A percentile compares a stretch with the other conserved stretches of the same genome.
Conservation (phyloP, 2,797 vertebrate genomes). For the Acrossocheilus wenchowensis region DNA sequence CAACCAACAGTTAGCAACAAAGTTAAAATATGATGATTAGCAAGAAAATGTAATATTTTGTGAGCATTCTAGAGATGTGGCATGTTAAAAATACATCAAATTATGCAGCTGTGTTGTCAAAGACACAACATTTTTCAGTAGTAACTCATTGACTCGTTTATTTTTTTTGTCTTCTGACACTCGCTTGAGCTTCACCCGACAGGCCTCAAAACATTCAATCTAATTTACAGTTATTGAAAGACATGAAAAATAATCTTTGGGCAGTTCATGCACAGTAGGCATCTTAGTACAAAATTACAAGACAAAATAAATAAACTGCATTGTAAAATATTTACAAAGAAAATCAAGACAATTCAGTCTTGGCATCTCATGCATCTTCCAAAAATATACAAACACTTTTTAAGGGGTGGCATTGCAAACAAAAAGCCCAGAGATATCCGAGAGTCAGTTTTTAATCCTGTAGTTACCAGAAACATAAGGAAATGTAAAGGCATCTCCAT, state of each 20-base stretch:
- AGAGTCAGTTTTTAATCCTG: slow-evolving; percentile 1
- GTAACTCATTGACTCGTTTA: not conserved
- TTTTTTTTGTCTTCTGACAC: not conserved
- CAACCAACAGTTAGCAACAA: not conserved
- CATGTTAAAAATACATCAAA: not conserved
- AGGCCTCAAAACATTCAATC: slow-evolving; percentile 1
- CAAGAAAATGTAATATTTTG: not conserved
- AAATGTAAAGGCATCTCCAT: slow-evolving; percentile 6
- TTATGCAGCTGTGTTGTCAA: not conserved
- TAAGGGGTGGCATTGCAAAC: slow-evolving; percentile 30
- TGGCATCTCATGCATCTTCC: slow-evolving; percentile 64
- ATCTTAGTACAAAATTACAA: slow-evolving; percentile 58
- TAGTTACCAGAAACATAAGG: not conserved
- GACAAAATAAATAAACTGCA: slow-evolving; percentile 78
- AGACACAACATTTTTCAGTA: not conserved
- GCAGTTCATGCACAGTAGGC: slow-evolving; percentile 52
- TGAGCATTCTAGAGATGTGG: not conserved
- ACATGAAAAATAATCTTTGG: slow-evolving; percentile 68
- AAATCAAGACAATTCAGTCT: slow-evolving; percentile 36
- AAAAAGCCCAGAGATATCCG: slow-evolving; percentile 9
- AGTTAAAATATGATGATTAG: not conserved
- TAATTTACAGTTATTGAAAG: slow-evolving; percentile 46
- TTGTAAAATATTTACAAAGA: slow-evolving; percentile 59
- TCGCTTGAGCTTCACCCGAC: not conserved
- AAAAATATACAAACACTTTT: slow-evolving; percentile 84